phyloP scores from a whole-genome alignment of 2,113 vertebrate species.

The Mobula birostris region DNA sequence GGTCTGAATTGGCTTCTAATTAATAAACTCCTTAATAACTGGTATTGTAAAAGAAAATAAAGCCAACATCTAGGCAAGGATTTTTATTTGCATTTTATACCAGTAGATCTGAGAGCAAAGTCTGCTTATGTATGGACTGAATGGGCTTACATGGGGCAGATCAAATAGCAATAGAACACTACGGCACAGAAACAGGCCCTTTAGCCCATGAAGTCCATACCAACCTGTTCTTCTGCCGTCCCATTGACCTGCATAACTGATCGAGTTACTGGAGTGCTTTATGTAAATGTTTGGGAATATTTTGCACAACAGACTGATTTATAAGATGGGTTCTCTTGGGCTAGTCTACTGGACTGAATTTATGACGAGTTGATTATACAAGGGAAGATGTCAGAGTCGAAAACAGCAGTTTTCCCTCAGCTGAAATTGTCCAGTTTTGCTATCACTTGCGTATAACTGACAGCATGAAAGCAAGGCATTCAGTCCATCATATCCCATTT shows the following conservation, averaged over 20 bases:
- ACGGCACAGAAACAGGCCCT: no score
- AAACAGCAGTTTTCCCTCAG: not conserved
- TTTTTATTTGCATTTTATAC: not conserved
- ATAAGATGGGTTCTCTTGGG: no score
- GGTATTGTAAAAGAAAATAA: constrained; percentile 5
- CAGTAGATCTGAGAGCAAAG: not conserved
- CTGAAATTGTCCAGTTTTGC: no score
- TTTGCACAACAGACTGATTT: not conserved
- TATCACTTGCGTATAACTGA: no score
- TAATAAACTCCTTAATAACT: not conserved
- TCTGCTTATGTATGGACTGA: not conserved
- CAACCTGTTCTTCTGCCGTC: no score
- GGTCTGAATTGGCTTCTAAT: not conserved
- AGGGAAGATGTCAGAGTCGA: not conserved
- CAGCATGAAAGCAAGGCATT: no score
- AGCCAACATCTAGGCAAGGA: not conserved
- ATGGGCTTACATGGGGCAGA: not conserved
- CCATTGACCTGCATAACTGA: not conserved
- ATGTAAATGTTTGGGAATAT: not conserved
- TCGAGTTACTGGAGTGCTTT: not conserved
- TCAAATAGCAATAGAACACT: not conserved
- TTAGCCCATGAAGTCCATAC: no score
- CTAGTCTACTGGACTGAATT: not conserved
- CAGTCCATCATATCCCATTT: no score
- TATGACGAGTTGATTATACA: not conserved